Base-by-base conservation (phyloP, 2,113 vertebrate species). In the Pelecanus crispus region DNA sequence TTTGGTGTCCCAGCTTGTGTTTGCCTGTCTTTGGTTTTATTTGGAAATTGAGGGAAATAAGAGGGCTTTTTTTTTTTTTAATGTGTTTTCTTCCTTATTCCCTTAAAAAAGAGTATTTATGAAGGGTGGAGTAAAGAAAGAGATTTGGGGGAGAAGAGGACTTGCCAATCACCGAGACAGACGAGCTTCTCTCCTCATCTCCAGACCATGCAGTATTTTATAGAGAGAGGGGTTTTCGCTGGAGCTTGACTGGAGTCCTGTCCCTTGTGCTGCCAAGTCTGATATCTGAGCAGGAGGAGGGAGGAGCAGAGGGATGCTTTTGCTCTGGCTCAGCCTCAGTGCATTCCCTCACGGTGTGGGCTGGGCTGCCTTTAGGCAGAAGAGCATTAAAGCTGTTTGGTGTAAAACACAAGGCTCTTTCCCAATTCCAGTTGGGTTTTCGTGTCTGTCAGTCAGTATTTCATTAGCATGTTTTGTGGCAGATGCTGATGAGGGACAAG, bases 231-330 rank as follows among this genome's bases (percentile, higher is more conserved):
- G 3, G 5, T 36, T 94, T 90, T 81, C 4, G 3, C 53, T 86
- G 74, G 25, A 86, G 20, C 49, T 92, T 66, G 29, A 53, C 55
- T 56, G 13, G 40, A 89, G 59, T 88, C 50, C 67, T 50, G 17
- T 83, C 58, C 36, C 22, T 47, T 38, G 25, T 53, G 42, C 79
- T 77, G 75, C 79, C 72, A 81, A 88, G n/a, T 83, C 92, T 86
- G 82, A 70, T 90, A 94, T 71, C 85, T 90, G 74, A 94, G 85
- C 58, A 95, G 55, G 68, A 94, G 92, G 77, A 92, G 88, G 86
- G 94, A 91, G 92, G 75, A 95, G 71, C 67, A 45, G 53, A 82
- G 34, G 42, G 79, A 92, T 86, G 42, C 42, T 90, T 96, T 90
- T 62, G n/a, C 52, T 58, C 34, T 92, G 90, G 85, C 95, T 95